A percentile compares a stretch with the other conserved stretches of the same genome.
Evolutionary conservation across 1,140 invertebrate genomes (phyloP).

Genomic region (Zaprionus vittiger): DNA sequence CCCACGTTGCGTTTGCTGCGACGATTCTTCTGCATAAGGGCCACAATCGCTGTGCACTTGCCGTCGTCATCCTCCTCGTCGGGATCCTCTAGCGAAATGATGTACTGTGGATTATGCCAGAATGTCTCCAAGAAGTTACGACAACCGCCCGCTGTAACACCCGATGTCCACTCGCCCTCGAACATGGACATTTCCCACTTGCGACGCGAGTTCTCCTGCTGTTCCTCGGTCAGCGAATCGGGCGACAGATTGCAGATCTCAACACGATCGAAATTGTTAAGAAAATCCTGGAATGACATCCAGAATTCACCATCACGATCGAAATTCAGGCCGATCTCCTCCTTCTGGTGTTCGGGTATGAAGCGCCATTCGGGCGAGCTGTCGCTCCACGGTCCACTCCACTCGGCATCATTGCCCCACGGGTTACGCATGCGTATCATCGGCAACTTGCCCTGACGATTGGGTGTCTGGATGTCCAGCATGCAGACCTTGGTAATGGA

Average conservation of each 20-base stretch:
- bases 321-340: constrained; percentile 95
- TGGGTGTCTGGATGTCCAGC: constrained; percentile 94
- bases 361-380: constrained; percentile 96
- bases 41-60: constrained; percentile 97
- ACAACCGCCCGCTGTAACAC: constrained; percentile 98
- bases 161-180: constrained; percentile 95
- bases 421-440: constrained; percentile 95
- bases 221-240: constrained; percentile 93
- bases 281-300: constrained; percentile 95
- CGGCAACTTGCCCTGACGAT: constrained; percentile 92
- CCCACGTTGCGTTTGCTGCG: constrained; percentile 95
- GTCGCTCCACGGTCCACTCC: constrained; percentile 99
- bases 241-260: constrained; percentile 99
- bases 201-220: constrained; percentile 88
- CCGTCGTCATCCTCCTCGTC: constrained; percentile 97
- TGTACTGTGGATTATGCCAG: constrained; percentile 98
- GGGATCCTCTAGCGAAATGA: constrained; percentile 93
- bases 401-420: constrained; percentile 99
- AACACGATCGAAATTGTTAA: constrained; percentile 89
- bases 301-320: constrained; percentile 99
- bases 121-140: constrained; percentile 98
- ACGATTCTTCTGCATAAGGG: constrained; percentile 97
- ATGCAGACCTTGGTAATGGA: constrained; percentile 96
- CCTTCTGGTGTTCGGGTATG: constrained; percentile 94
- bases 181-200: constrained; percentile 98